Evolutionary conservation across 2,797 vertebrate species (phyloP), one percentile per base, ranked within the genome.

Genomic region (Jordanella pulchra): DNA sequence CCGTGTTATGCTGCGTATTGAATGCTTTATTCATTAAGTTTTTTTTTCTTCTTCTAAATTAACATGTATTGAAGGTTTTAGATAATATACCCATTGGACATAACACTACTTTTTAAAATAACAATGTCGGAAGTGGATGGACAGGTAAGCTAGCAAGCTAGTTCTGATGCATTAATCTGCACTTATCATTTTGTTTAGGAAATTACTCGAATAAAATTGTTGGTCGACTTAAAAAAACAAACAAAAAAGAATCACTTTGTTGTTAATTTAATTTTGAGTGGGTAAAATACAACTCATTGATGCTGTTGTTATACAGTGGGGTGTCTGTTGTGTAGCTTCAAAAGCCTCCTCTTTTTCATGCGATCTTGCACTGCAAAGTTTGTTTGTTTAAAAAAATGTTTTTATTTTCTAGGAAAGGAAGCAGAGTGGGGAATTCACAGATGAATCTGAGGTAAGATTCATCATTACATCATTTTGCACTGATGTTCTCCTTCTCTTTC

Each of bases 361-460:
- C 25, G 42, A 44, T 70, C 14, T 67, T 0, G 0, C 39, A 39
- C 18, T 69, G 12, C n/a, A 7, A 35, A 23, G 1, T 30, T 17
- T 69, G 5, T 42, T 64, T 51, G 32, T 47, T 75, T 1, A 69
- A 72, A 79, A 30, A 6, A 9, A 27, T 89, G 17, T 88, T 14
- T 84, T 45, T 68, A 42, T 48, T 77, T 93, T 95, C 61, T 89
- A 99, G 97, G 95, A 87, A 79, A 90, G 80, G 32, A 94, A 93
- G 74, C 89, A 91, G 82, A 94, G 93, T 84, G 97, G 97, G 66
- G 97, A 98, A 86, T 97, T 95, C 82, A 96, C 97, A 60, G 97
- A 99, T 92, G 97, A 99, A 23, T 99, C 97, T 27, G 98, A 99
- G 96, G 98, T 99, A 96, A 95, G 82, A 58, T n/a, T 35, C 25